Evolutionary conservation across 2,797 vertebrate genomes (phyloP), one percentile per base, ranked within the genome.

Genomic region (Chrosomus eos): DNA sequence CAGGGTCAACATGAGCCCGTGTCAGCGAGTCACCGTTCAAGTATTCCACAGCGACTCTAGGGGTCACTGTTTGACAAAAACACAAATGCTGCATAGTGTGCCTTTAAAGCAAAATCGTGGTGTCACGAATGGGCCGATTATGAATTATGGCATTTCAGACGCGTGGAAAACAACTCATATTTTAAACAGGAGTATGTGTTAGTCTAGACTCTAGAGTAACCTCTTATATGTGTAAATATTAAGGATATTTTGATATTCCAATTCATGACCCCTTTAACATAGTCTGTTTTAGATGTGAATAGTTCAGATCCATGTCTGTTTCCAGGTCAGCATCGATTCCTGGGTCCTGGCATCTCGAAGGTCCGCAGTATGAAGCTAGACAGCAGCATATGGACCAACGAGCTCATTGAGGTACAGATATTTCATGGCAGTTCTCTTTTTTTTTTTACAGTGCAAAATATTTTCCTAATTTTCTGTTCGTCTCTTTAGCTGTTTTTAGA

Each of bases 341-440:
- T 99, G 45, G 97, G 98, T 80, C 95, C 96, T 13, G 97, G 95
- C 87, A 95, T 98, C 86, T 99, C 98, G 36, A 98, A 99, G 85
- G 97, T 99, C 53, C 94, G 96, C 31, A 98, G 97, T 91, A 91
- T 99, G 58, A 99, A 99, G 94, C 93, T 99, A 94, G 97, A 99
- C 93, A 96, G 95, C 88, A 97, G 95, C 78, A 96, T 99, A 91
- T 99, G 98, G 98, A 99, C 95, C 92, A 99, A 98, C 87, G 97
- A 98, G 79, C 97, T 99, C 14, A 97, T 99, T n/a, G 97, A 99
- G 97, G 98, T 98, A 43, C 40, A 28, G 16, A 45, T 82, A 58
- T 62, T 31, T n/a, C 9, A 8, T 72, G 26, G n/a, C 7, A 71
- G 31, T 31, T 40, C 48, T 8, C 4, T 36, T 43, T 9, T 40